Evolutionary conservation across 2,113 vertebrate species (phyloP), one percentile per base, ranked within the genome.

Genomic region (Upupa epops): DNA sequence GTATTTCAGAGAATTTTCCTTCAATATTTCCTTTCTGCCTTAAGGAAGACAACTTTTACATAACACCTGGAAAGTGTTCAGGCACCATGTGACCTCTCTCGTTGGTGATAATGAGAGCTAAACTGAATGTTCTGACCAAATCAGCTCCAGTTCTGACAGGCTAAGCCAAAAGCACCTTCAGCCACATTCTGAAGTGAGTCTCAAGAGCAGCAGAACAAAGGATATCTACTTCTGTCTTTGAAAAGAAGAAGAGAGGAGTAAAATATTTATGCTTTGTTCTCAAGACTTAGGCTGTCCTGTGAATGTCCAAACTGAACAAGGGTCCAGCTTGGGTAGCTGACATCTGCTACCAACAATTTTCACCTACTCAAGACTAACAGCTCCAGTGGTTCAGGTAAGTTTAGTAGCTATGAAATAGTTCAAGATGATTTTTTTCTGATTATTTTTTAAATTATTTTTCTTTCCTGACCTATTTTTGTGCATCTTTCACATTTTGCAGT

Each of bases 391-490:
- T 88, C 76, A 70, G 13, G 19, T 46, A 18, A 80, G 46, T 52
- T 52, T 63, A 55, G 20, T 55, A 83, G 8, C 16, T 21, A 6
- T 70, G 36, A 89, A 86, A 66, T 28, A 2, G 2, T 24, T 9
- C 17, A 78, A 83, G 1, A 5, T 15, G 4, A 42, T 37, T 63
- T 66, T 55, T 69, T 13, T 4, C 36, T 68, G 34, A 73, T 89
- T 56, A n/a, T 71, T 74, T 81, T 85, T 76, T 4, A 25, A 52
- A 74, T 83, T 90, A 66, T 46, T 28, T 92, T 82, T 73, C n/a
- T 71, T 81, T 72, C 32, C 54, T 92, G 48, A 54, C 70, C 70
- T 91, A 17, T 72, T 77, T 72, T 71, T 59, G 51, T 69, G 3
- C 19, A 51, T 49, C 28, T 54, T 92, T 92, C 63, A 79, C 29